Evolutionary conservation across 2,797 vertebrate species (phyloP).

Genomic region (Enteromius mattozi): DNA sequence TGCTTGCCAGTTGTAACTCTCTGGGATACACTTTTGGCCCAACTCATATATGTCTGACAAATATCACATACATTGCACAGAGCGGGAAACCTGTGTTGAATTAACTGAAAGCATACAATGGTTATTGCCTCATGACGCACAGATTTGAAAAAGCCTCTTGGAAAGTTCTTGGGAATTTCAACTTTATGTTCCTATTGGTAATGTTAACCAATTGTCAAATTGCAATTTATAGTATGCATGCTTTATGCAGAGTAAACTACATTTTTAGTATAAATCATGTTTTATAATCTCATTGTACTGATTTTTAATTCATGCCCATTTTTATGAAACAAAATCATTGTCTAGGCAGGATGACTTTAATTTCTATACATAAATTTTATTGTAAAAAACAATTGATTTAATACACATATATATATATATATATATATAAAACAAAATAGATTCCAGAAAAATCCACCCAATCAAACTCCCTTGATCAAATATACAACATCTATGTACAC

Average conservation of each 20-base stretch:
- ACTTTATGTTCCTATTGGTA: neutral
- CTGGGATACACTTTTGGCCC: slow-evolving; percentile 14
- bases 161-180: no score
- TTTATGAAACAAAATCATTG: neutral
- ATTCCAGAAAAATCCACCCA: neutral
- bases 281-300: neutral
- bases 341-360: neutral
- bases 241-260: neutral
- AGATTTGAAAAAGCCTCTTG: slow-evolving; percentile 11
- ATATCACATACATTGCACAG: slow-evolving; percentile 21
- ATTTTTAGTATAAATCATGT: neutral
- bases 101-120: neutral
- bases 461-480: neutral
- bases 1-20: slow-evolving; percentile 29
- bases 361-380: neutral
- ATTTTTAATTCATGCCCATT: neutral
- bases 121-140: slow-evolving; percentile 11
- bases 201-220: neutral
- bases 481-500: neutral
- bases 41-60: slow-evolving; percentile 23
- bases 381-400: neutral
- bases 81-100: neutral
- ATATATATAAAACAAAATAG: no score
- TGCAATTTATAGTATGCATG: neutral
- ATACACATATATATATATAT: no score